Percentiles rank a stretch among this genome's conserved stretches.
phyloP scores from a whole-genome alignment of 1,140 invertebrate species.

The Dinothrombium tinctorium region DNA sequence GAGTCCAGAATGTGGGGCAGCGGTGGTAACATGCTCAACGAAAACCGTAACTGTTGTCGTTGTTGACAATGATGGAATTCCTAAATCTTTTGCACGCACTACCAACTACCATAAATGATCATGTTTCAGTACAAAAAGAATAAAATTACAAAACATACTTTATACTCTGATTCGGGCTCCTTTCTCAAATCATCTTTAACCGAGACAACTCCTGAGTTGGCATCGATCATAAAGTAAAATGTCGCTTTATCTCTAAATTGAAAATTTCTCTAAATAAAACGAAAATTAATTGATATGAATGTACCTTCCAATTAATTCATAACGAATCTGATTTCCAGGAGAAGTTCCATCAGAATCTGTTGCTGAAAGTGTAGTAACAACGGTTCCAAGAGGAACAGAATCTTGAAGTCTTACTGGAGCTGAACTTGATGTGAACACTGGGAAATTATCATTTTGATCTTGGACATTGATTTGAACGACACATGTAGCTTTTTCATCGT shows the following conservation, averaged over 20 bases:
- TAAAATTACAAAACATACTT: conserved; percentile 24
- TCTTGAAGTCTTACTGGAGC: conserved; percentile 57
- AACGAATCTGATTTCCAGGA: conserved; percentile 29
- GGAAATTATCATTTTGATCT: conserved; percentile 27
- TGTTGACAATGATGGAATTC: conserved; percentile 52
- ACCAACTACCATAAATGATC: conserved; percentile 33
- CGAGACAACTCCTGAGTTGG: conserved; percentile 46
- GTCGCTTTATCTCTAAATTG: conserved; percentile 38
- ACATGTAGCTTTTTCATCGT: conserved; percentile 37
- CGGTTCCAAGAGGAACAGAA: conserved; percentile 47
- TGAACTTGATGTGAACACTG: conserved; percentile 52
- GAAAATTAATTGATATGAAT: background rate
- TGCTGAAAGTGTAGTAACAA: conserved; percentile 47
- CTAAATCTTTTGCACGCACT: conserved; percentile 60
- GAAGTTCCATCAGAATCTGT: conserved; percentile 50
- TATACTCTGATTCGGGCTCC: conserved; percentile 58
- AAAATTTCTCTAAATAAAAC: too few species aligned
- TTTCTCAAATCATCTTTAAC: conserved; percentile 58
- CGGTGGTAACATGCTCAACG: conserved; percentile 46
- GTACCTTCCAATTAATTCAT: conserved; percentile 49
- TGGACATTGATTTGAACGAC: conserved; percentile 48
- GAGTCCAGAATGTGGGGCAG: conserved; percentile 39
- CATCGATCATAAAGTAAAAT: conserved; percentile 63
- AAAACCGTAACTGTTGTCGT: conserved; percentile 51
- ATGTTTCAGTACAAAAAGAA: conserved; percentile 1